phyloP scores from a whole-genome alignment of 2,797 vertebrate genomes.

The Epinephelus awoara region DNA sequence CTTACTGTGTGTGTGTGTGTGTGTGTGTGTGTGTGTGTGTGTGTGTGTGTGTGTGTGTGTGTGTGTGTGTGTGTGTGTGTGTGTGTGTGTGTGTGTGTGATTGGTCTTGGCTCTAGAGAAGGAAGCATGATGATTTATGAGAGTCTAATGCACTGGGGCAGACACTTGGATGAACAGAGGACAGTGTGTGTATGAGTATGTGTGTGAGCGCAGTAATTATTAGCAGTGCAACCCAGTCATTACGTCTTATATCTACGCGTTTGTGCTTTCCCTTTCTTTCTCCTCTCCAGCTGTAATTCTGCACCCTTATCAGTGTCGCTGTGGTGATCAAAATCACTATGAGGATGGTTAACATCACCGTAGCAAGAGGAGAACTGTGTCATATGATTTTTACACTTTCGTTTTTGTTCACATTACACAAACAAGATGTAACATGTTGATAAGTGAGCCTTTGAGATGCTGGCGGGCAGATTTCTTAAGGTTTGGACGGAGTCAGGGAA shows the following conservation, averaged over 20 bases:
- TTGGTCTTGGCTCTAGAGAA: slow-evolving; percentile 21
- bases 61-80: slow-evolving; percentile 33
- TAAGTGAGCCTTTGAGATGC: background rate
- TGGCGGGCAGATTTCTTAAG: background rate
- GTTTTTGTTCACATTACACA: background rate
- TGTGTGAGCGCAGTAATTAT: background rate
- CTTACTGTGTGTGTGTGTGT: slow-evolving; percentile 31
- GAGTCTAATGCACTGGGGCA: slow-evolving; percentile 54
- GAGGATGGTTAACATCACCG: slow-evolving; percentile 46
- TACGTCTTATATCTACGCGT: background rate
- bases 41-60: slow-evolving; percentile 11
- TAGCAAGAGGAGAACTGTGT: background rate
- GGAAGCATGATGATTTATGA: slow-evolving; percentile 70
- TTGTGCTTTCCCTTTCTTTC: background rate
- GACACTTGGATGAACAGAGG: slow-evolving; percentile 36
- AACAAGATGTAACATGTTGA: background rate
- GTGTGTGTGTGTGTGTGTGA: slow-evolving; percentile 30
- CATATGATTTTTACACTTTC: background rate
- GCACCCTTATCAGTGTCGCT: slow-evolving; percentile 22
- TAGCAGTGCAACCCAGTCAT: background rate
- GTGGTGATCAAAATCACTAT: slow-evolving; percentile 36
- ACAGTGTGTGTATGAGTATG: slow-evolving; percentile 7
- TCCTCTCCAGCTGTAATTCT: slow-evolving; percentile 25
- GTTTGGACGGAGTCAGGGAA: background rate
- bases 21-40: slow-evolving; percentile 32